phyloP scores from a whole-genome alignment of 2,797 vertebrate species.

The Pseudochirops corinnae region DNA sequence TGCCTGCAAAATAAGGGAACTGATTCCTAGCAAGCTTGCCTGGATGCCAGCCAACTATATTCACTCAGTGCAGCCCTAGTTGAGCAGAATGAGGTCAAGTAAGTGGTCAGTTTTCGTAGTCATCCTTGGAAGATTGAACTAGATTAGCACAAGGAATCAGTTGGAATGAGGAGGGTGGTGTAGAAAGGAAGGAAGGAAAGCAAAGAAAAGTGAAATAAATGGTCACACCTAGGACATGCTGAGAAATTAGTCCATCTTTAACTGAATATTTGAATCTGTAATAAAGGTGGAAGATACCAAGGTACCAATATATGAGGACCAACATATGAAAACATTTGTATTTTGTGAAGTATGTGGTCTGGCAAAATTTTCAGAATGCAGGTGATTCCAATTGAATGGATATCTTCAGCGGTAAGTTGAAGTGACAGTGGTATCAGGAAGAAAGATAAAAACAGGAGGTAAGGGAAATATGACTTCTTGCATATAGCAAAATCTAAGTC shows the following conservation, averaged over 20 bases:
- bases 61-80: neutral
- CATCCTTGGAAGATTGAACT: neutral
- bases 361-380: neutral
- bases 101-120: neutral
- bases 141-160: neutral
- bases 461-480: neutral
- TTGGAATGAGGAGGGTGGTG: neutral
- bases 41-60: neutral
- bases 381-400: neutral
- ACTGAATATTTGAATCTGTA: neutral
- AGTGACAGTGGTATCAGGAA: neutral
- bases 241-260: neutral
- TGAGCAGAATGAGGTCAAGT: neutral
- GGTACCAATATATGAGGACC: neutral
- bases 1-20: slow-evolving; percentile 25
- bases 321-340: neutral
- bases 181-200: neutral
- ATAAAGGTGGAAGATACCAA: neutral
- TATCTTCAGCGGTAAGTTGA: neutral
- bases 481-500: neutral
- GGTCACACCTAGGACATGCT: neutral
- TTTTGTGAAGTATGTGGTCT: slow-evolving; percentile 25
- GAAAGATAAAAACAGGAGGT: slow-evolving; percentile 6
- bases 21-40: neutral
- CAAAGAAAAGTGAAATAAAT: slow-evolving; percentile 6